These are phyloP conservation scores for Paedocypris sp. DNA, from an alignment of 2,113 vertebrate species.

Conservation along the genomic window DNA sequence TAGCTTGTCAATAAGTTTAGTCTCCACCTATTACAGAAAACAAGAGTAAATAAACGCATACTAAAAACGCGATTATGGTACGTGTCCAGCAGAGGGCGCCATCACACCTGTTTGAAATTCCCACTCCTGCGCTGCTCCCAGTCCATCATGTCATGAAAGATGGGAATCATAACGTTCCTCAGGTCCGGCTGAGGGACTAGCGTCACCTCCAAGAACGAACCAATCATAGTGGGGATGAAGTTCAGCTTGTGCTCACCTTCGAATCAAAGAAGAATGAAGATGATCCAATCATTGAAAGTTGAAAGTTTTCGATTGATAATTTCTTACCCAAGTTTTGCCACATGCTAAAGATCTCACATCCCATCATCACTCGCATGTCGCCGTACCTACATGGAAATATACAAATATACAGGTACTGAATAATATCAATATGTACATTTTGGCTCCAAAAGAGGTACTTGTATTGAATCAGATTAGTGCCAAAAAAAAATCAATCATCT, in stretches of 20 bases:
- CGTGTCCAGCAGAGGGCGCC: slow-evolving; percentile 14
- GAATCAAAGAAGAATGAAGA: not conserved
- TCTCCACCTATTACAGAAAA: slow-evolving; percentile 76
- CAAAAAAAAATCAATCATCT: no score
- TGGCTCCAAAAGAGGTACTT: no score
- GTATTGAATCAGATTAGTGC: no score
- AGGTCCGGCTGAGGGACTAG: slow-evolving; percentile 93
- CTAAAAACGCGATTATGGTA: not conserved
- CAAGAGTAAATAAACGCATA: not conserved
- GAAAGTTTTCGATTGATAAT: not conserved
- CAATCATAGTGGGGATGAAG: slow-evolving; percentile 96
- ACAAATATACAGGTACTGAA: not conserved
- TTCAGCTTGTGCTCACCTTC: slow-evolving; percentile 94
- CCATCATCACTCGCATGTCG: slow-evolving; percentile 99
- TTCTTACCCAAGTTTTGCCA: slow-evolving; percentile 94
- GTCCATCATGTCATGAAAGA: slow-evolving; percentile 99
- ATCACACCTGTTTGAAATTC: slow-evolving; percentile 89
- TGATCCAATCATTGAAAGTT: not conserved
- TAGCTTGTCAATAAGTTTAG: slow-evolving; percentile 95
- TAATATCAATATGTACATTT: not conserved
- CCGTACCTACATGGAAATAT: slow-evolving; percentile 69
- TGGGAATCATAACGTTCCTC: slow-evolving; percentile 97
- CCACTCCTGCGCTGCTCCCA: slow-evolving; percentile 95
- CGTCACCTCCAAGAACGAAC: slow-evolving; percentile 95
- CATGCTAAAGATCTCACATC: slow-evolving; percentile 99